phyloP scores from a whole-genome alignment of 2,113 vertebrate species.

The Myiozetetes cayanensis region DNA sequence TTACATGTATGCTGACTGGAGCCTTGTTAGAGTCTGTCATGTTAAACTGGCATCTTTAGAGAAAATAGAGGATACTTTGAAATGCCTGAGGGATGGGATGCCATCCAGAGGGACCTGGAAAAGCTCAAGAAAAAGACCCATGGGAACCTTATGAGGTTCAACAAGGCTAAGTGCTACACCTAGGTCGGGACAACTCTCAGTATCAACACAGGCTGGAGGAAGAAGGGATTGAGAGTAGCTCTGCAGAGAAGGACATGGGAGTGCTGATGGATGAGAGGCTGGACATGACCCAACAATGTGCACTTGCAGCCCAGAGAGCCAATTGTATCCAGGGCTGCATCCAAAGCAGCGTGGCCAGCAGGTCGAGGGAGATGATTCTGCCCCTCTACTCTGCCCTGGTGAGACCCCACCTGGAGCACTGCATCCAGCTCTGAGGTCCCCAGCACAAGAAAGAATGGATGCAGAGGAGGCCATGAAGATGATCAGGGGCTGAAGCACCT shows the following conservation, averaged over 20 bases:
- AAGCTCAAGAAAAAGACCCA: neutral
- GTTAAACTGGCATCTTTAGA: neutral
- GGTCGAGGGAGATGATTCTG: neutral
- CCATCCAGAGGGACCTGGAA: neutral
- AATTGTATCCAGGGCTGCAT: neutral
- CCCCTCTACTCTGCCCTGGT: neutral
- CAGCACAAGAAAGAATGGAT: neutral
- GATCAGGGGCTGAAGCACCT: neutral
- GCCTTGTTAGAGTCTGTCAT: neutral
- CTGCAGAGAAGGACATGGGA: neutral
- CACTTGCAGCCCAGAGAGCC: rapidly evolving
- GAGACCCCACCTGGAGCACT: neutral
- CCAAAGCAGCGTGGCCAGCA: neutral
- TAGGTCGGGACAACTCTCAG: neutral
- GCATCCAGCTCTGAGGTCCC: neutral
- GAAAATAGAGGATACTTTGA: neutral
- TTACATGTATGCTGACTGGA: neutral
- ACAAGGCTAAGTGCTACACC: neutral
- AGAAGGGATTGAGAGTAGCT: neutral
- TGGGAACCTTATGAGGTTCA: rapidly evolving
- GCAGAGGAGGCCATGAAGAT: neutral
- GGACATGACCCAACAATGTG: neutral
- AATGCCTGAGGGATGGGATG: neutral
- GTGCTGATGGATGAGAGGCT: neutral
- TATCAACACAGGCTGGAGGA: neutral